Evolutionary conservation across 2,888 invertebrate species (phyloP).

Genomic region (Buathra laborator): DNA sequence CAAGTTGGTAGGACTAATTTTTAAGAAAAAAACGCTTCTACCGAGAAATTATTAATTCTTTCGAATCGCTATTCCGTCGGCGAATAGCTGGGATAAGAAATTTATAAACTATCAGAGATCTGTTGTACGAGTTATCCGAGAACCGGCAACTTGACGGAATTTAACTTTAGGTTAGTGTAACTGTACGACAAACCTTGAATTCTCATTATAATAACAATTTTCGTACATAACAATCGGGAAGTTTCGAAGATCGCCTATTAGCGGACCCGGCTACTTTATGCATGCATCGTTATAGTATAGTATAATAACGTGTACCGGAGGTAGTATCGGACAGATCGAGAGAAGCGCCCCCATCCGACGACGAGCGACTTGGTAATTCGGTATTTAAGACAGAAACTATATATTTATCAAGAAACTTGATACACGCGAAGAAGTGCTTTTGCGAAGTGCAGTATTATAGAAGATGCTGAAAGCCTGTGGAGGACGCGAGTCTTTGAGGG

Average conservation of each 20-base stretch:
- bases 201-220: conserved; percentile 10
- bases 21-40: too few species aligned
- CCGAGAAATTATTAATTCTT: too few species aligned
- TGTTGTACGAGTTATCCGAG: too few species aligned
- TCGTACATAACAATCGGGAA: not conserved
- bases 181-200: not conserved
- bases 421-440: conserved; percentile 53
- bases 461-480: not conserved
- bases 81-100: too few species aligned
- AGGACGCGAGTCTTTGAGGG: conserved; percentile 31
- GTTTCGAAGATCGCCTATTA: not conserved
- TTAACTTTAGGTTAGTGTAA: too few species aligned
- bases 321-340: conserved; percentile 31
- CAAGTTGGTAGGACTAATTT: too few species aligned
- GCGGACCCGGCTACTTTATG: too few species aligned
- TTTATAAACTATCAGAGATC: too few species aligned
- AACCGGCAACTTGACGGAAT: too few species aligned
- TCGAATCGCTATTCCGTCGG: too few species aligned
- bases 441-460: conserved; percentile 21
- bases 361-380: conserved; percentile 36
- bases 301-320: not conserved
- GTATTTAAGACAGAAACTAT: conserved; percentile 42
- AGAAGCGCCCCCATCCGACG: conserved; percentile 23
- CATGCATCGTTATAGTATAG: conserved; percentile 1
- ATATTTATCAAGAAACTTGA: conserved; percentile 45